A percentile compares a stretch with the other conserved stretches of the same genome.
Evolutionary conservation across 2,797 vertebrate species (phyloP).

Genomic region (Eulemur albifrons): DNA sequence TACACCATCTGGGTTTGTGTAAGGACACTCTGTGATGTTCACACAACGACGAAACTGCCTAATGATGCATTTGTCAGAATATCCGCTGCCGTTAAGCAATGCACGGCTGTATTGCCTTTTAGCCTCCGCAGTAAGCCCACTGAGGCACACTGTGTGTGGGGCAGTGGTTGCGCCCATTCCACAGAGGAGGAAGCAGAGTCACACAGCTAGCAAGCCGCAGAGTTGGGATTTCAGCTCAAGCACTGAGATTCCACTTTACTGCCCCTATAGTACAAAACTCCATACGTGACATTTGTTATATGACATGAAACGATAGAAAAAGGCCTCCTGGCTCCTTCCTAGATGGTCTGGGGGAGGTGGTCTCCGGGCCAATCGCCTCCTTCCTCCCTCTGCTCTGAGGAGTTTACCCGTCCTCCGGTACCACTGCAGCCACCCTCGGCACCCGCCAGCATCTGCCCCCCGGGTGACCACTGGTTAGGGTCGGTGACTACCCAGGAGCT

Average conservation of each 20-base stretch:
- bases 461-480: neutral
- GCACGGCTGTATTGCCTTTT: neutral
- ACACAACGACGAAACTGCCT: too few species aligned
- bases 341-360: neutral
- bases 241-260: neutral
- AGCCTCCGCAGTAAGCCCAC: neutral
- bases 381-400: neutral
- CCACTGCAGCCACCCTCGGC: neutral
- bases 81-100: too few species aligned
- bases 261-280: neutral
- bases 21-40: too few species aligned
- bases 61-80: too few species aligned
- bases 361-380: neutral
- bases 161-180: neutral
- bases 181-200: neutral
- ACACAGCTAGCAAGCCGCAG: neutral
- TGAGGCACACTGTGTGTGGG: neutral
- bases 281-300: neutral
- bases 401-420: too few species aligned
- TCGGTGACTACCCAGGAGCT: neutral
- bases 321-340: neutral
- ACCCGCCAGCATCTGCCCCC: too few species aligned
- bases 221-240: conserved; percentile 27
- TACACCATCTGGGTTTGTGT: too few species aligned
- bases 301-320: too few species aligned